Base-by-base conservation (phyloP, 2,113 vertebrate species). In the Oryzias woworae region DNA sequence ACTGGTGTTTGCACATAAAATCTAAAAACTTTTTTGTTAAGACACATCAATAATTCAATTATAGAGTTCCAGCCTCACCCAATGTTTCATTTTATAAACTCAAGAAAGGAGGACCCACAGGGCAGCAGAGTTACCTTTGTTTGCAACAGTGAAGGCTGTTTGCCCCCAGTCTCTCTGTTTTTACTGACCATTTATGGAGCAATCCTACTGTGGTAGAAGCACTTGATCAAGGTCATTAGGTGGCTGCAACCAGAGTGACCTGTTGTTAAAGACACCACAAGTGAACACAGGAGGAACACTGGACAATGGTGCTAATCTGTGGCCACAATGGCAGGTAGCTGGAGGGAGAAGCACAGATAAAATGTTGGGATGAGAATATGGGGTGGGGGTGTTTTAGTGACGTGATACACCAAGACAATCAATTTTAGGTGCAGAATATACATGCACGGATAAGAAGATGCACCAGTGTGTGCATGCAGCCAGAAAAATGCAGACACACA, bases 181-280 rank as follows among this genome's bases (percentile, higher is more conserved):
- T 85, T 83, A 83, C 78, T 64, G 60, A 74, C 66, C 69, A 53
- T 91, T 92, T 91, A 90, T 85, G 73, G 86, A 73, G 76, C 85
- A 83, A 65, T 73, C 70, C 80, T 68, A 72, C 81, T 70, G 82
- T 81, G 73, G 62, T 78, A 83, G 81, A 76, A 74, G 80, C 77
- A 77, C 66, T 73, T 80, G 78, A 88, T 76, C 86, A 83, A 85
- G 90, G 88, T 91, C 90, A 90, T 74, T 82, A 36, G 69, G 81
- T 74, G 79, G 77, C 80, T 79, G 58, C 13, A 68, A 53, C 66
- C 49, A 68, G 69, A 77, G 69, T 82, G 83, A 90, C 87, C 85
- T 57, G 75, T 80, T 50, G 73, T 91, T 87, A 86, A 82, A 87
- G 75, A 82, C 46, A 64, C 78, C 77, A 68, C 81, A 84, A 87